Evolutionary conservation across 2,113 vertebrate species (phyloP).

Genomic region (Orcinus orca): DNA sequence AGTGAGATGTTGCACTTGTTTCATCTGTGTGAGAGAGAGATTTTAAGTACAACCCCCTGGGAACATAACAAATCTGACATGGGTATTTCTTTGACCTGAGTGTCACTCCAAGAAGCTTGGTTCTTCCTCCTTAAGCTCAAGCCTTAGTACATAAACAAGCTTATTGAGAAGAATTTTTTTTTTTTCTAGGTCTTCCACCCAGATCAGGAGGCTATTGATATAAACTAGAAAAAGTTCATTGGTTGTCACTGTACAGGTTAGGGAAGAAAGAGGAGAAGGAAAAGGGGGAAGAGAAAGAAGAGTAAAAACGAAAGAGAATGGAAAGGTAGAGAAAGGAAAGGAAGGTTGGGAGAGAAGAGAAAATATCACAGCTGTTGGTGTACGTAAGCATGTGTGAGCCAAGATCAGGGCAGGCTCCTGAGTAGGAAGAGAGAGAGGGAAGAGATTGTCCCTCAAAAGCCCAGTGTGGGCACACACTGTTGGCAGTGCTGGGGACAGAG

Average conservation of each 20-base stretch:
- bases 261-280: not conserved
- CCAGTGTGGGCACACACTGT: not conserved
- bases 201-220: not conserved
- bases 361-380: not conserved
- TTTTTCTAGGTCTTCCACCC: not conserved
- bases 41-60: not conserved
- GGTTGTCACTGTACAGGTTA: not conserved
- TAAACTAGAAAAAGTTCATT: not conserved
- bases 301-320: not conserved
- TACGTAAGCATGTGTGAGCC: accelerated
- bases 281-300: not conserved
- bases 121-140: not conserved
- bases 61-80: not conserved
- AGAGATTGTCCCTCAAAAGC: not conserved
- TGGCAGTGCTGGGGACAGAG: not conserved
- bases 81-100: not conserved
- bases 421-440: not conserved
- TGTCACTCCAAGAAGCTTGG: not conserved
- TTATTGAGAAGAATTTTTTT: not conserved
- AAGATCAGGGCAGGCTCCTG: not conserved
- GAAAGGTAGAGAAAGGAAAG: not conserved
- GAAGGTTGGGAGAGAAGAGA: not conserved
- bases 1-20: not conserved
- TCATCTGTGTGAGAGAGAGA: not conserved
- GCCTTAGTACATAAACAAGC: not conserved